phyloP scores from a whole-genome alignment of 2,888 invertebrate species.

The Pollenia amentaria region DNA sequence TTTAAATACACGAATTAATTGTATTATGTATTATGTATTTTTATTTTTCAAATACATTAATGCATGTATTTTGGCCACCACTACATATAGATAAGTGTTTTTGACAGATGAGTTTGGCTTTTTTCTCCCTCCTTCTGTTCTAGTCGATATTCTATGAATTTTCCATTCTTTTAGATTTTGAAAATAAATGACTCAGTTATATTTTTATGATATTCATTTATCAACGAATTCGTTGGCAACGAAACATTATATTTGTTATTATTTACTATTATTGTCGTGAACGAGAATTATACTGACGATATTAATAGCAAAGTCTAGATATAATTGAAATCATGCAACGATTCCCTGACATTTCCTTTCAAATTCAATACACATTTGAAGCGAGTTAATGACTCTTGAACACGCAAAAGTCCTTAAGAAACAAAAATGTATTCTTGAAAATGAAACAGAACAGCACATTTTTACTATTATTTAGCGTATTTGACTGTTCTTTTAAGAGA shows the following conservation, averaged over 20 bases:
- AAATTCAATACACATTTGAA: conserved; percentile 81
- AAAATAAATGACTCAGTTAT: not conserved
- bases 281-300: not conserved
- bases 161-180: not conserved
- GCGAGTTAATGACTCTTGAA: conserved; percentile 81
- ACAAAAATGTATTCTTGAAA: conserved; percentile 6
- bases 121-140: not conserved
- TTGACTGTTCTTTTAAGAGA: not conserved
- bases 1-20: no score
- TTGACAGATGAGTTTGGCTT: no score
- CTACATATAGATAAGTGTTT: no score
- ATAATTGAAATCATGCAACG: conserved; percentile 61
- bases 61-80: no score
- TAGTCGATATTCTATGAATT: not conserved
- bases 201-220: conserved; percentile 25
- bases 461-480: not conserved
- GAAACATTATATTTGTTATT: conserved; percentile 8
- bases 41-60: no score
- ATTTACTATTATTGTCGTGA: not conserved
- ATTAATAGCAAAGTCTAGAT: not conserved
- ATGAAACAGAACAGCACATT: not conserved
- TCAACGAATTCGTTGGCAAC: not conserved
- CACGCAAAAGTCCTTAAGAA: conserved; percentile 80
- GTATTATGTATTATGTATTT: no score
- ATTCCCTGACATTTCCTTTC: conserved; percentile 73